Conservation (phyloP, 2,797 vertebrate genomes). For the Platyrinchus mystaceus region DNA sequence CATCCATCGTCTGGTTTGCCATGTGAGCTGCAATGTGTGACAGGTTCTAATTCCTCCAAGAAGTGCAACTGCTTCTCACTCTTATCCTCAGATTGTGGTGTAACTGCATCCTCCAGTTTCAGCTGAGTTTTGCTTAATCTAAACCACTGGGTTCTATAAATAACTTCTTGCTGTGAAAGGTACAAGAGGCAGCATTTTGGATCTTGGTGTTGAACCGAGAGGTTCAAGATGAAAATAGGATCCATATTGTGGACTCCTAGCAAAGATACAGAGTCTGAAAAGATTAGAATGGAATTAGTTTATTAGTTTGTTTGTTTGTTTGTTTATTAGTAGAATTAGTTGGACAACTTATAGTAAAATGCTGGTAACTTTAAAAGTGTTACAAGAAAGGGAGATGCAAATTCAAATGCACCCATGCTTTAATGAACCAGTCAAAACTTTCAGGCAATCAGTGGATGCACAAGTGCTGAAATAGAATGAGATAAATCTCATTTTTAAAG, state of each 20-base stretch:
- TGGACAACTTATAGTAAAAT: background rate
- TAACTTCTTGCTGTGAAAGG: background rate
- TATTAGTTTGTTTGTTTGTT: background rate
- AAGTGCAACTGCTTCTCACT: background rate
- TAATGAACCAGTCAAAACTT: background rate
- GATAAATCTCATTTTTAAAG: background rate
- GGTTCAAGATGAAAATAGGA: background rate
- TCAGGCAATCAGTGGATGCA: background rate
- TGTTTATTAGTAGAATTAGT: background rate
- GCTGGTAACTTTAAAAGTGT: background rate
- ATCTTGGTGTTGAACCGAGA: background rate
- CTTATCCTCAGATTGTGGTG: background rate
- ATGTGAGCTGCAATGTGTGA: background rate
- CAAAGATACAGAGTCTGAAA: background rate
- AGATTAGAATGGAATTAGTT: background rate
- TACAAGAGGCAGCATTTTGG: background rate
- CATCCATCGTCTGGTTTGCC: background rate
- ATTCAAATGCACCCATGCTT: background rate
- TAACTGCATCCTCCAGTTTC: background rate
- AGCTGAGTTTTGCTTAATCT: background rate
- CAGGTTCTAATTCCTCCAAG: background rate
- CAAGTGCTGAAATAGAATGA: background rate
- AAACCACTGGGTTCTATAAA: background rate
- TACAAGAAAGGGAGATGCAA: background rate
- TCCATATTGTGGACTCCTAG: background rate